Base-by-base conservation (phyloP, 2,797 vertebrate genomes). In the Lophius americanus region DNA sequence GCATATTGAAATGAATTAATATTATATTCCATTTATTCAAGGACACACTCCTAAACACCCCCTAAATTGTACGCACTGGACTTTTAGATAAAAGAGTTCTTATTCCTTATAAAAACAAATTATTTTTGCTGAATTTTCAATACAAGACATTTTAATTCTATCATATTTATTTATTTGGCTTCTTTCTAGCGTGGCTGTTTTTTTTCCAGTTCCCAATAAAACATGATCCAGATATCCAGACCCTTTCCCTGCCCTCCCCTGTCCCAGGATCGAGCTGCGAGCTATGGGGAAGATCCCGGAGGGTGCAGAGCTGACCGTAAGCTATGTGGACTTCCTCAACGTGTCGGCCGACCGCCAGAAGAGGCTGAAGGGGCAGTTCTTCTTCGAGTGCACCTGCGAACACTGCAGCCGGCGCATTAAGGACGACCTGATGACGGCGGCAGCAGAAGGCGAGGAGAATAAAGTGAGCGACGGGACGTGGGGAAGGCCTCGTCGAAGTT, bases 271-370 rank as follows among this genome's bases (percentile, higher is more conserved):
- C 0, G 97, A 99, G 87, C 93, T 99, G 61, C 94, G 97, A 42
- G 94, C 95, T 6, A 79, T 98, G 79, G 91, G 74, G 64, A 95
- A 92, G 59, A 93, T 99, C 66, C 65, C 93, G 0, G 90, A 94
- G 0, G 97, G 95, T 0, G 86, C 94, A 0, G 97, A 99, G 88
- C 90, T 99, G 79, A 99, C 93, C 0, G 92, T 99, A 60, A 95
- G 95, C 78, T 99, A 99, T 0, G 92, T 98, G 13, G 97, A 99
- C 90, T 97, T 96, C 88, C 95, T 99, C 39, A 94, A 90, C 0
- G 36, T 96, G 84, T 96, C 96, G 0, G 87, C 92, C 9, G 96
- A 98, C 8, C 94, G 98, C 50, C 92, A 87, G 60, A 87, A 81
- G 77, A 91, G 94, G 84, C 91, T 99, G 38, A 95, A 92, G 91